These are phyloP conservation scores for Brachyistius frenatus DNA, from an alignment of 2,113 vertebrate genomes.

Conservation along the genomic window DNA sequence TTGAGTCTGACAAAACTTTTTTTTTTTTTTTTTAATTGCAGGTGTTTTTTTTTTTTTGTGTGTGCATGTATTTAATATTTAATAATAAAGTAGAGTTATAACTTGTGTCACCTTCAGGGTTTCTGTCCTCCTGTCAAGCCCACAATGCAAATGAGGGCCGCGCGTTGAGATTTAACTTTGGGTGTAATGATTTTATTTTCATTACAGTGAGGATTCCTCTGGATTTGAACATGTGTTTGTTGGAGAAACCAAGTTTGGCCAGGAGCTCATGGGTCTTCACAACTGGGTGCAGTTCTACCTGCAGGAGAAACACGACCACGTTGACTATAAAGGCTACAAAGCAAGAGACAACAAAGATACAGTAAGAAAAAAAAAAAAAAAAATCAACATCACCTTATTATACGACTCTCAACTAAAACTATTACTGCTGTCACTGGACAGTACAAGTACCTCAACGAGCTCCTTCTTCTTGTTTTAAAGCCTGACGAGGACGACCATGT, in stretches of 20 bases:
- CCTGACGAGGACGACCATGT: slow-evolving; percentile 89
- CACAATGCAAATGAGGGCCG: neutral
- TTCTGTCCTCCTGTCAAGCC: neutral
- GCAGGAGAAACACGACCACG: slow-evolving; percentile 86
- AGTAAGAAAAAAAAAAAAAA: slow-evolving; percentile 69
- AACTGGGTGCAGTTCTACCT: slow-evolving; percentile 93
- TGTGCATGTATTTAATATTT: too few relatives aligned
- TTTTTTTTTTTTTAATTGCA: too few relatives aligned
- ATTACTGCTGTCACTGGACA: neutral
- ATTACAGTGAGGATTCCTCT: slow-evolving; percentile 86
- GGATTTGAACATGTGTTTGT: slow-evolving; percentile 93
- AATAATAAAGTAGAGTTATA: neutral
- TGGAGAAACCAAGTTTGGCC: slow-evolving; percentile 85
- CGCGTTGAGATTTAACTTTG: neutral
- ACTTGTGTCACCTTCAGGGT: neutral
- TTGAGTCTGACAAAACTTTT: too few relatives aligned
- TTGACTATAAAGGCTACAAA: slow-evolving; percentile 90
- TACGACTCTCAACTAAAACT: neutral
- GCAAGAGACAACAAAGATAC: slow-evolving; percentile 81
- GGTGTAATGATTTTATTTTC: neutral
- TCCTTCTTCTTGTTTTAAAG: slow-evolving; percentile 65
- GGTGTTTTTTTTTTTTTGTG: too few relatives aligned
- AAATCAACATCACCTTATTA: neutral
- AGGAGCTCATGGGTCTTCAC: slow-evolving; percentile 88
- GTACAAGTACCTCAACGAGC: neutral